phyloP scores from a whole-genome alignment of 2,113 vertebrate species.

The Cyphomyrus discorhynchus region DNA sequence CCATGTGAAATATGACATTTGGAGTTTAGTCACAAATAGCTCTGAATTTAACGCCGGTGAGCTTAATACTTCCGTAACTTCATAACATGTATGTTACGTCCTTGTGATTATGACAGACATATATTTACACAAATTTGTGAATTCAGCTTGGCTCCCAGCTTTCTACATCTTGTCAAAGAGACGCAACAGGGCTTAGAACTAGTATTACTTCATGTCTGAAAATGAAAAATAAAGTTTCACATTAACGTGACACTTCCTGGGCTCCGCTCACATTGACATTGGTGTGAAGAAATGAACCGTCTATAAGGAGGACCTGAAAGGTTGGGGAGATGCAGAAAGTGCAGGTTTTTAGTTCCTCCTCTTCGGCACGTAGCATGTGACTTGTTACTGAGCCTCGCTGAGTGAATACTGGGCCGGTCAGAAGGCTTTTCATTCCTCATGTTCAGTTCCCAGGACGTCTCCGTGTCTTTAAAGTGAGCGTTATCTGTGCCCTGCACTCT shows the following conservation, averaged over 20 bases:
- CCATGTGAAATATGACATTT: neutral
- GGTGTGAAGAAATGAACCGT: neutral
- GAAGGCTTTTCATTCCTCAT: neutral
- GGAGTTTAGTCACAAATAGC: neutral
- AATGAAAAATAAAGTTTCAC: neutral
- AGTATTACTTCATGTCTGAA: neutral
- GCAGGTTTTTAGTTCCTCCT: neutral
- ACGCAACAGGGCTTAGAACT: neutral
- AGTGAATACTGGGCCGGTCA: neutral
- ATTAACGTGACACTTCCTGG: neutral
- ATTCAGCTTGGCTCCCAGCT: neutral
- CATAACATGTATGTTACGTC: neutral
- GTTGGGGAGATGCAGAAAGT: neutral
- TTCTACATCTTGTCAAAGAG: neutral
- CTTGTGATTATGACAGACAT: neutral
- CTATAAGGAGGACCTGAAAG: neutral
- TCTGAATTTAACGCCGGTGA: neutral
- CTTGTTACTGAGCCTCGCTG: neutral
- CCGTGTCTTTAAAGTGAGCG: neutral
- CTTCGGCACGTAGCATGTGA: neutral
- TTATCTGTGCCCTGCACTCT: constrained; percentile 3
- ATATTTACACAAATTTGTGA: neutral
- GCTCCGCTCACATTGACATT: neutral
- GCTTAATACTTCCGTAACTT: neutral
- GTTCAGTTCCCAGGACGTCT: neutral